Percentiles rank a stretch among this genome's conserved stretches.
These are phyloP conservation scores for Drosophila mimica DNA, from an alignment of 2,888 invertebrate genomes.

Conservation along the genomic window DNA sequence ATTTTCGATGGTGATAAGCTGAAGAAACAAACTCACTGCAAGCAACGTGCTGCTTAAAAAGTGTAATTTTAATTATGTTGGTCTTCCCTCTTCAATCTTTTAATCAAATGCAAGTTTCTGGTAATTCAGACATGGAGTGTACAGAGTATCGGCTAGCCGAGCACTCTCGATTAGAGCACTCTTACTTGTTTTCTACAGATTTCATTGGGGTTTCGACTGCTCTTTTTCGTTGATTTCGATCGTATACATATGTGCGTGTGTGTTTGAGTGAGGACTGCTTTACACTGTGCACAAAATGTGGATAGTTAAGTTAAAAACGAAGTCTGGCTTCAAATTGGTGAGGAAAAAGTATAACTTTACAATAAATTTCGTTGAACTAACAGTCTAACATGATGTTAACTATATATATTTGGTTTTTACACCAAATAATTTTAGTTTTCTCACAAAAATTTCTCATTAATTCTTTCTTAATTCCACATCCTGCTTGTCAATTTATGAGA, in stretches of 20 bases:
- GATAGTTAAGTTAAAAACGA: constrained; percentile 1
- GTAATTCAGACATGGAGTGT: neutral
- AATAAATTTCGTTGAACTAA: neutral
- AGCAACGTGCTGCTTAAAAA: neutral
- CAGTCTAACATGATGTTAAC: neutral
- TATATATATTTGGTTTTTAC: no score
- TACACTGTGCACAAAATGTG: constrained; percentile 67
- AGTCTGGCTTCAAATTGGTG: constrained; percentile 33
- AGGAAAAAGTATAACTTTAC: neutral
- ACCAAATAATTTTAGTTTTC: neutral
- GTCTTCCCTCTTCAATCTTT: neutral
- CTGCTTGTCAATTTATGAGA: no score
- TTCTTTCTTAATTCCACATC: neutral
- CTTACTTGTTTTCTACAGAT: constrained; percentile 59
- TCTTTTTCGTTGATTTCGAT: constrained; percentile 59
- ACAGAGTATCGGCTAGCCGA: constrained; percentile 20
- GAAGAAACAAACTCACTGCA: neutral
- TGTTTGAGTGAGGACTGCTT: constrained; percentile 40
- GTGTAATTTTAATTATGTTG: neutral
- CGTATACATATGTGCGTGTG: constrained; percentile 43
- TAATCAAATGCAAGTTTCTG: neutral
- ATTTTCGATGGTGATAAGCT: neutral
- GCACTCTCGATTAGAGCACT: constrained; percentile 17
- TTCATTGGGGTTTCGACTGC: constrained; percentile 50
- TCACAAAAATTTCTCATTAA: neutral